Evolutionary conservation across 1,140 invertebrate genomes (phyloP).

Genomic region (Eufriesea mexicana): DNA sequence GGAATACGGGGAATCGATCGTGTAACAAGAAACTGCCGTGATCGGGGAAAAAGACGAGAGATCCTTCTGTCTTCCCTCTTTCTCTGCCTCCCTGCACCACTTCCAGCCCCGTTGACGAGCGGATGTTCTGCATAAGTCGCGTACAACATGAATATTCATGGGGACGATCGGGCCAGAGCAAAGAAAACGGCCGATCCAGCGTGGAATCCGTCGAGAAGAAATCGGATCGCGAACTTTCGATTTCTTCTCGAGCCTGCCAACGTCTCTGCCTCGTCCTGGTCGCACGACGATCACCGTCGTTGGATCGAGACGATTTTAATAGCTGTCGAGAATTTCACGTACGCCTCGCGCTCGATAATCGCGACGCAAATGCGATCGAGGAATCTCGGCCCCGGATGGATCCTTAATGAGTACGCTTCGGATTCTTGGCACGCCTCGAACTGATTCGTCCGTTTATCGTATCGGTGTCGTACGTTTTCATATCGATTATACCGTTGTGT

Average conservation of each 20-base stretch:
- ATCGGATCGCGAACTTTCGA: conserved; percentile 66
- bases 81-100: neutral
- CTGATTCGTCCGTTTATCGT: neutral
- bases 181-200: conserved; percentile 26
- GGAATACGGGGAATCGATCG: conserved; percentile 70
- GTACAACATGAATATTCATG: conserved; percentile 77
- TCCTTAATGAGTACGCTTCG: conserved; percentile 1
- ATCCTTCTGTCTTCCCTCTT: conserved; percentile 38
- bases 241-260: conserved; percentile 55
- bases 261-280: conserved; percentile 18
- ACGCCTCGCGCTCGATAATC: conserved; percentile 20
- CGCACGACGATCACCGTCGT: conserved; percentile 1
- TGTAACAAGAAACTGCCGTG: conserved; percentile 69
- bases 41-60: conserved; percentile 68
- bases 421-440: neutral
- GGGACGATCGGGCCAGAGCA: conserved; percentile 25
- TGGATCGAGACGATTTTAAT: conserved; percentile 31
- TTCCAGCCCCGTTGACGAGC: neutral
- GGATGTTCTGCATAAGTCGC: conserved; percentile 71
- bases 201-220: conserved; percentile 66
- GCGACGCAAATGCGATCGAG: conserved; percentile 36
- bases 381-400: conserved; percentile 1
- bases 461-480: neutral
- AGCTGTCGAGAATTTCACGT: conserved; percentile 44
- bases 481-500: neutral